A percentile compares a stretch with the other conserved stretches of the same genome.
Conservation (phyloP, 2,888 invertebrate species). For the Odontothrips loti region DNA sequence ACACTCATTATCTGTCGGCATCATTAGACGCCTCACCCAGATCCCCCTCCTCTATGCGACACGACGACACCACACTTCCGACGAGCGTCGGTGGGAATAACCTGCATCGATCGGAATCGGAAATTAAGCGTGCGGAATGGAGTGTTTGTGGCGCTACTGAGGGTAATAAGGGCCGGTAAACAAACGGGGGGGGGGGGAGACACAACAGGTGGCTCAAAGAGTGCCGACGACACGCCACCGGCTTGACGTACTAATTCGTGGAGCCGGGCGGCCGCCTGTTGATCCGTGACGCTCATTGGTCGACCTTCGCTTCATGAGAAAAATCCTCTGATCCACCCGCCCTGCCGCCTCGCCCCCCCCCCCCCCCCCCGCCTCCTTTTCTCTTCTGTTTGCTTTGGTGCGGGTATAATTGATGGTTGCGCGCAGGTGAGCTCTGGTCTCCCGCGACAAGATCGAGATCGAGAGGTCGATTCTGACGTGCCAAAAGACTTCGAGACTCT, state of each 20-base stretch:
- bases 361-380: not conserved
- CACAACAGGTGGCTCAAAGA: constrained; percentile 12
- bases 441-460: no score
- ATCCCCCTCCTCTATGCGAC: no score
- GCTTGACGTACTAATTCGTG: constrained; percentile 22
- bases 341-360: not conserved
- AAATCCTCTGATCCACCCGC: not conserved
- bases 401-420: constrained; percentile 5
- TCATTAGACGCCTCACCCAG: no score
- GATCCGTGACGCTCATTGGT: constrained; percentile 22
- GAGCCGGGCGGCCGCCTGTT: not conserved
- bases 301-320: not conserved
- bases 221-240: not conserved
- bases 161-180: not conserved
- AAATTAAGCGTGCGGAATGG: constrained; percentile 17
- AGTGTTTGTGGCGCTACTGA: not conserved
- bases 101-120: not conserved
- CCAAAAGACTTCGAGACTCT: no score
- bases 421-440: not conserved
- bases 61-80: no score
- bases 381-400: constrained; percentile 5
- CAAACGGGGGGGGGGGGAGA: not conserved
- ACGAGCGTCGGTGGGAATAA: no score
- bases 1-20: no score
- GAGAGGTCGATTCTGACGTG: no score